Base-by-base conservation (phyloP, 2,113 vertebrate genomes). In the Prunella himalayana region DNA sequence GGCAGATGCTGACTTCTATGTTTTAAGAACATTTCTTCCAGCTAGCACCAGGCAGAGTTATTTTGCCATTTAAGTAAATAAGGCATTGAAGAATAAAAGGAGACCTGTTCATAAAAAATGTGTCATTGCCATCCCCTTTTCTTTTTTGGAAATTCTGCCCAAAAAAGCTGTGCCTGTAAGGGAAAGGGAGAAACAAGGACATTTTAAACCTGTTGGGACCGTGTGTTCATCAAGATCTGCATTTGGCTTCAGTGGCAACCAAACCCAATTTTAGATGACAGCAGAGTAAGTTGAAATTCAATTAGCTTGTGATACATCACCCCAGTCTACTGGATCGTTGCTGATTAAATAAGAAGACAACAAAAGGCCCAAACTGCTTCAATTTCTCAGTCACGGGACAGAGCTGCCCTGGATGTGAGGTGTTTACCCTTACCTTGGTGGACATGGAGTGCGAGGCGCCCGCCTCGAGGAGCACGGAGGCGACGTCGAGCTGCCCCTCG, bases 401-500 rank as follows among this genome's bases (percentile, higher is more conserved):
- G 49, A 39, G 4, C 1, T 3, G 28, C 3, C 13, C 47, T 14
- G 12, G 23, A 7, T 1, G 1, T 0, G 20, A 42, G 18, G 42
- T 4, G 3, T 4, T 33, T 1, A 16, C 17, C 45, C 97, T 98
- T 90, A 99, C 99, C 98, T 99, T 99, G 51, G 99, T 99, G 66
- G 99, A 98, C 65, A 99, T 97, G 28, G 99, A 99, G 96, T 99
- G 99, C 0, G 98, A 98, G 61, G 99, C 99, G 7, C 99, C 99
- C 0, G 99, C 99, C 97, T 99, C 99, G 21, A 99, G 94, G 59
- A 99, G 98, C 73, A 99, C 98, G 0, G 99, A 99, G 1, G 99
- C 99, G 2, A 99, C 99, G 14, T 99, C 99, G 9, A 99, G 98
- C 97, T 99, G 99, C 6, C 99, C 99, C 97, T 99, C 99, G 14